Evolutionary conservation across 2,797 vertebrate species (phyloP), one percentile per base, ranked within the genome.

Genomic region (Rhinatrema bivittatum): DNA sequence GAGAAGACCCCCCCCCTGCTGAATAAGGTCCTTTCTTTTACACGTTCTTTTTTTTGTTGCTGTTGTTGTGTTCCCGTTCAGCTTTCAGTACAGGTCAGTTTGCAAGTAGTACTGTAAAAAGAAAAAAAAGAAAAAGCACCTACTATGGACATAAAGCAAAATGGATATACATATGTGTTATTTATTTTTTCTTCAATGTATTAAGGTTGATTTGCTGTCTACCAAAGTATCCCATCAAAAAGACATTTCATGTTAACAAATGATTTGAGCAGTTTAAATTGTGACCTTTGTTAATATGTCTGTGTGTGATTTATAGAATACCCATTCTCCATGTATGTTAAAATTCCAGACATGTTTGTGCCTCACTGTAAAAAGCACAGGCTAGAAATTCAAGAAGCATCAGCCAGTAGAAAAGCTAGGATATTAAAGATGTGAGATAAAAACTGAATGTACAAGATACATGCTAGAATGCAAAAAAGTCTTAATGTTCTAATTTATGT

Each of bases 371-470:
- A 40, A 51, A 36, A 32, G 51, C 13, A 36, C 20, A 33, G 57
- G 37, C 65, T 36, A 44, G 57, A 42, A 58, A 78, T 69, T 68
- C 29, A 70, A 46, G 19, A 65, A 68, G 41, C 53, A 33, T 50
- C 64, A 45, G 46, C n/a, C n/a, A n/a, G n/a, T n/a, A n/a, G n/a
- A n/a, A n/a, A n/a, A n/a, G n/a, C 39, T 60, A 55, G 47, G 25
- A 42, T 61, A 65, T 57, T 60, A 60, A 66, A 68, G 56, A 55
- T 42, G 55, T 60, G 54, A 59, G 76, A 67, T 66, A 27, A 60
- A 74, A 55, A 65, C 32, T 23, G 53, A 75, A 61, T 82, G 77
- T 80, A 80, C 45, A 56, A 70, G 59, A 62, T 61, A 61, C 65
- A 66, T 64, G 60, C 69, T 72, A 57, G 65, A 62, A 53, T 52